phyloP scores from a whole-genome alignment of 1,140 invertebrate species.

The Ericerus pela region DNA sequence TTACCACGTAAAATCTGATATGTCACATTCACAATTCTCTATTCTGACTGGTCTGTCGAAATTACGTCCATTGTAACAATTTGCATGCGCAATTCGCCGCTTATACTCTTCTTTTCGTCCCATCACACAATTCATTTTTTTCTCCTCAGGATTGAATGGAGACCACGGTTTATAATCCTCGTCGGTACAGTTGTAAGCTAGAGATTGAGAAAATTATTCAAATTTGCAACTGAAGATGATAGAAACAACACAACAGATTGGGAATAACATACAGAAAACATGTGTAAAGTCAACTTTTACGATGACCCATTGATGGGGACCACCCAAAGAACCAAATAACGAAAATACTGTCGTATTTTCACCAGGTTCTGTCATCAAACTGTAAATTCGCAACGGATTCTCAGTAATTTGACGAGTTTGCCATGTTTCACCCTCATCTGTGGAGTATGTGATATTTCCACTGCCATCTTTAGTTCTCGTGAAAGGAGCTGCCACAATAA shows the following conservation, averaged over 20 bases:
- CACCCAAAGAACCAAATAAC: constrained; percentile 66
- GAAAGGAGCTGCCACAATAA: constrained; percentile 68
- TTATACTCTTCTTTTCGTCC: constrained; percentile 61
- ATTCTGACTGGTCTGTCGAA: constrained; percentile 51
- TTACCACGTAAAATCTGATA: constrained; percentile 71
- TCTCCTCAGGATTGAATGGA: constrained; percentile 39
- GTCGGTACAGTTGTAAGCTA: constrained; percentile 41
- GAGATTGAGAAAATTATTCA: constrained; percentile 9
- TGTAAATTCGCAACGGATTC: constrained; percentile 60
- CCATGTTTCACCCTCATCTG: constrained; percentile 74
- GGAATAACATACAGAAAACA: constrained; percentile 40
- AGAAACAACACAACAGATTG: background rate
- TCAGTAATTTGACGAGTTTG: constrained; percentile 49
- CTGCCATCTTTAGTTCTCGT: constrained; percentile 56
- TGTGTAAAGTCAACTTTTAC: constrained; percentile 63
- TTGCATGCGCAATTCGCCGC: constrained; percentile 46
- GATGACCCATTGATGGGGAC: constrained; percentile 70
- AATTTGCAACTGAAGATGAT: background rate
- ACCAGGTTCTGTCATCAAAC: constrained; percentile 78
- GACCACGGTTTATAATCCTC: constrained; percentile 82
- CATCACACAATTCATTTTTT: constrained; percentile 52
- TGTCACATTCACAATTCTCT: constrained; percentile 58
- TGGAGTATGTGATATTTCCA: constrained; percentile 62
- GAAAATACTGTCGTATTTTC: constrained; percentile 83
- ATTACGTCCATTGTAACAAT: constrained; percentile 65